Conservation (phyloP, 2,113 vertebrate species). For the Tachysurus vachellii region DNA sequence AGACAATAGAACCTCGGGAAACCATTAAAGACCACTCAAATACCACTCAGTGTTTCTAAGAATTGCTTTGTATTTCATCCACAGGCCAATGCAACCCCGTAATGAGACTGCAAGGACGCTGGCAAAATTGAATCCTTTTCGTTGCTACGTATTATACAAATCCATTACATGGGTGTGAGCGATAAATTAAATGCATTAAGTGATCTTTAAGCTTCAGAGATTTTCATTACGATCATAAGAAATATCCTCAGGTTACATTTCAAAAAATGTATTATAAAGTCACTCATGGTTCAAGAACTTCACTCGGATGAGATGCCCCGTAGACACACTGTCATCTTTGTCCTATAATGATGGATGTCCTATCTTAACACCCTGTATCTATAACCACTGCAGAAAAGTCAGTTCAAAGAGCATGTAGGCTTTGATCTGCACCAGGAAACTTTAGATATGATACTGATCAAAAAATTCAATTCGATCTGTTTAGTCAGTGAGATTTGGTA, state of each 20-base stretch:
- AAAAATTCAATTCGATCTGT: neutral
- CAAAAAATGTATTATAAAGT: conserved; percentile 36
- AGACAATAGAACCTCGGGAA: conserved; percentile 56
- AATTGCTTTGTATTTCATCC: conserved; percentile 19
- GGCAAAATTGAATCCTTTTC: conserved; percentile 23
- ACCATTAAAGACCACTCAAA: conserved; percentile 47
- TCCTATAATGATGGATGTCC: conserved; percentile 44
- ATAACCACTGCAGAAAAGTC: conserved; percentile 29
- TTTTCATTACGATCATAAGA: conserved; percentile 75
- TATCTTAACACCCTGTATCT: conserved; percentile 22
- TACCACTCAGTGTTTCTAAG: conserved; percentile 18
- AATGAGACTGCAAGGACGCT: conserved; percentile 16
- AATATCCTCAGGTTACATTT: conserved; percentile 52
- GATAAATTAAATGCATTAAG: conserved; percentile 68
- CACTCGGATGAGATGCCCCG: conserved; percentile 16
- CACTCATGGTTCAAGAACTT: conserved; percentile 38
- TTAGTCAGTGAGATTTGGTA: neutral
- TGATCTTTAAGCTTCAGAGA: conserved; percentile 67
- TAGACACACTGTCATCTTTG: conserved; percentile 35
- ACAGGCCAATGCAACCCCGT: conserved; percentile 11
- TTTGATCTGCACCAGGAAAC: conserved; percentile 20
- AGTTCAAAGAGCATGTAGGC: neutral
- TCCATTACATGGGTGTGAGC: conserved; percentile 47
- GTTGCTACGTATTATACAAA: conserved; percentile 34
- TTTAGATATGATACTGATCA: conserved; percentile 17